Evolutionary conservation across 2,888 invertebrate species (phyloP).

Genomic region (Melitaea athalia): DNA sequence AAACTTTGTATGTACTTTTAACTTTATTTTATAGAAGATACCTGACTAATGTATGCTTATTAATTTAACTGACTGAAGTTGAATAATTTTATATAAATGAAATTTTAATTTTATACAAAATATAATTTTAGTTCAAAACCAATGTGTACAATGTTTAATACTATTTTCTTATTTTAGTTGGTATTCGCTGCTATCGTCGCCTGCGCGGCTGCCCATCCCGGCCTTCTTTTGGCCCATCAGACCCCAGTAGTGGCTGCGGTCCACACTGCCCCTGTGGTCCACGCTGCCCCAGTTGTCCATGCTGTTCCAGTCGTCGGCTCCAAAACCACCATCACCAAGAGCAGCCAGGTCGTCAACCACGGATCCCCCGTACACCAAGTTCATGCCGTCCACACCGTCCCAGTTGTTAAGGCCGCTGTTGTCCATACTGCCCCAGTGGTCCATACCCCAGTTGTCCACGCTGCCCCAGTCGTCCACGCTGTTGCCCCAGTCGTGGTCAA

Average conservation of each 20-base stretch:
- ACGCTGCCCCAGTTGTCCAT: slow-evolving; percentile 60
- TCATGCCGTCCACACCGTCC: slow-evolving; percentile 44
- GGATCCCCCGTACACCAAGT: slow-evolving; percentile 64
- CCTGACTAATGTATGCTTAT: too few species aligned
- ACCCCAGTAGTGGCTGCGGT: slow-evolving; percentile 65
- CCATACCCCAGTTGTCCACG: slow-evolving; percentile 52
- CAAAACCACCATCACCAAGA: slow-evolving; percentile 75
- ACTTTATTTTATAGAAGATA: too few species aligned
- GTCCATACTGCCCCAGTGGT: slow-evolving; percentile 41
- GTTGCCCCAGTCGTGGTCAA: slow-evolving; percentile 61
- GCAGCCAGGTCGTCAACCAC: slow-evolving; percentile 75
- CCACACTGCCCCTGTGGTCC: slow-evolving; percentile 64
- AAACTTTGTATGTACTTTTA: too few species aligned
- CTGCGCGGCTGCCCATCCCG: slow-evolving; percentile 75
- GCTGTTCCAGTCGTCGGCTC: slow-evolving; percentile 57
- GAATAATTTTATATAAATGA: too few species aligned
- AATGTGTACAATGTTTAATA: neutral
- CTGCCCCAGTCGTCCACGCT: slow-evolving; percentile 49
- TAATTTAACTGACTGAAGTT: too few species aligned
- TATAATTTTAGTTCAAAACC: neutral
- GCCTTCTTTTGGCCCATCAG: slow-evolving; percentile 63
- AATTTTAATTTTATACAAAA: too few species aligned
- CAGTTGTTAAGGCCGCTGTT: slow-evolving; percentile 20
- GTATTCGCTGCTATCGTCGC: slow-evolving; percentile 77
- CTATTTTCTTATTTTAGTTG: slow-evolving; percentile 55